phyloP scores from a whole-genome alignment of 2,888 invertebrate genomes.

The Ceraclea dissimilis region DNA sequence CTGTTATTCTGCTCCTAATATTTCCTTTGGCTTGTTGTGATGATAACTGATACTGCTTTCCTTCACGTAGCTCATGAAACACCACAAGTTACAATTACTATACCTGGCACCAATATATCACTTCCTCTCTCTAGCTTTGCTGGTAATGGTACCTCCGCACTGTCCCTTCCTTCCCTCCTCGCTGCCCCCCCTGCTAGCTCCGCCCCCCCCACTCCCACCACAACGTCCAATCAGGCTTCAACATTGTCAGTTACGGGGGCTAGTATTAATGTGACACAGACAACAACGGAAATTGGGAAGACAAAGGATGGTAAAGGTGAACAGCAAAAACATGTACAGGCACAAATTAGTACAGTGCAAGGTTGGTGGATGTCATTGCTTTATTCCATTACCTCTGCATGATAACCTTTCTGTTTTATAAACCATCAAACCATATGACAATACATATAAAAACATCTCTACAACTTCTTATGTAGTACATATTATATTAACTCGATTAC shows the following conservation, averaged over 20 bases:
- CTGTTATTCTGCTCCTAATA: conserved; percentile 1
- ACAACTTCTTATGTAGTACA: too few relatives aligned
- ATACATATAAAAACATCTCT: not conserved
- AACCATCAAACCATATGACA: too few relatives aligned
- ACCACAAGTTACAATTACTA: conserved; percentile 45
- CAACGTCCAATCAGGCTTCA: conserved; percentile 28
- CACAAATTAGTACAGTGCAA: conserved; percentile 32
- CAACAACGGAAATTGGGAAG: conserved; percentile 5
- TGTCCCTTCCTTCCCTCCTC: conserved; percentile 51
- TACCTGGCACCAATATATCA: conserved; percentile 57
- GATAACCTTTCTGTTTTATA: too few relatives aligned
- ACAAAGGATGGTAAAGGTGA: conserved; percentile 17
- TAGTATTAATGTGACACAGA: conserved; percentile 26
- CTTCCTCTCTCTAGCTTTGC: conserved; percentile 44
- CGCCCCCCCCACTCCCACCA: conserved; percentile 29
- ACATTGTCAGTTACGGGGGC: conserved; percentile 27
- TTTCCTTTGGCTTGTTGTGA: conserved; percentile 19
- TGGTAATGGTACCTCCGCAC: conserved; percentile 37
- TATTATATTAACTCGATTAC: too few relatives aligned
- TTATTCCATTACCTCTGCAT: not conserved
- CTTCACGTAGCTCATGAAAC: too few relatives aligned
- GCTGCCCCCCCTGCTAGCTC: conserved; percentile 41
- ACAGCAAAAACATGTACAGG: conserved; percentile 30
- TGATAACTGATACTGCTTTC: too few relatives aligned
- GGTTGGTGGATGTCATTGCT: conserved; percentile 34